Conservation (phyloP, 2,888 invertebrate species). For the Ormia ochracea region DNA sequence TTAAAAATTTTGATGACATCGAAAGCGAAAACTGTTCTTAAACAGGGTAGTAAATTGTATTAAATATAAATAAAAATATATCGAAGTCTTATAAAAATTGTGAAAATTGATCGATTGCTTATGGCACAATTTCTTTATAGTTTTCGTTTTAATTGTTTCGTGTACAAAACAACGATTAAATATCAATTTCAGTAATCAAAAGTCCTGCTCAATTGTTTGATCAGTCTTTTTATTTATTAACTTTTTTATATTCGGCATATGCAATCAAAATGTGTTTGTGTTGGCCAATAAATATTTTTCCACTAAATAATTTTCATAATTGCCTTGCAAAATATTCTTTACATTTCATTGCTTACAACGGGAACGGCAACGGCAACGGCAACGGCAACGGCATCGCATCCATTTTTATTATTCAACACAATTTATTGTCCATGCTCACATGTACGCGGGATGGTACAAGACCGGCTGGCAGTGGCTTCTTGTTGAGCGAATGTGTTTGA, state of each 20-base stretch:
- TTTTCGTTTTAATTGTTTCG: too few species aligned
- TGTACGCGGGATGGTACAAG: background rate
- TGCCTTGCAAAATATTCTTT: background rate
- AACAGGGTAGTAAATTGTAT: background rate
- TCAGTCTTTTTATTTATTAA: background rate
- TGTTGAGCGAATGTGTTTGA: too few species aligned
- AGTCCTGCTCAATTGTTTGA: background rate
- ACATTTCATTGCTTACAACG: conserved; percentile 12
- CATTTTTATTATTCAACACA: conserved; percentile 18
- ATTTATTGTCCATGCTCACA: background rate
- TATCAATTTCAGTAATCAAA: conserved; percentile 7
- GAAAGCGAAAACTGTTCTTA: background rate
- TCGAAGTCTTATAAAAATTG: conserved; percentile 13
- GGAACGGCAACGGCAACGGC: background rate
- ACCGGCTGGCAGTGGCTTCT: too few species aligned
- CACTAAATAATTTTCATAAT: conserved; percentile 45
- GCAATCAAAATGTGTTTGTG: background rate
- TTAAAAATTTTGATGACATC: conserved; percentile 22
- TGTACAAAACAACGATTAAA: too few species aligned
- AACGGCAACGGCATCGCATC: conserved; percentile 9
- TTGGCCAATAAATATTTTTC: conserved; percentile 17
- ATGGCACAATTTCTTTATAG: too few species aligned
- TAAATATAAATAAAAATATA: conserved; percentile 30
- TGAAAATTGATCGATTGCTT: background rate
- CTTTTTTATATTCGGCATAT: background rate